These are phyloP conservation scores for Neuroscelio doddi DNA, from an alignment of 2,888 invertebrate genomes.

Conservation along the genomic window DNA sequence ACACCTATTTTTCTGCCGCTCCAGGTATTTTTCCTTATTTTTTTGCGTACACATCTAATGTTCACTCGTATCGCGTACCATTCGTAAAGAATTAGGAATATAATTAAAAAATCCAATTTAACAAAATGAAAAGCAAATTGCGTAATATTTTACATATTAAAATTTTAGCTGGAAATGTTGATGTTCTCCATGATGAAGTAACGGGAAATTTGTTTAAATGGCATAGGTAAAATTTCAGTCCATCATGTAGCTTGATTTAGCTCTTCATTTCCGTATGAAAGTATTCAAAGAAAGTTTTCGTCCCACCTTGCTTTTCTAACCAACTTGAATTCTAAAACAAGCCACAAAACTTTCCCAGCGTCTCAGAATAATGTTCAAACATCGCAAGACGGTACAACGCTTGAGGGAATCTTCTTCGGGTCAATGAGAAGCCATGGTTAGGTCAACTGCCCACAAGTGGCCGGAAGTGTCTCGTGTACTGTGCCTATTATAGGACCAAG, in stretches of 20 bases:
- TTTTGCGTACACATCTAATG: too few relatives aligned
- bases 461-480: conserved; percentile 40
- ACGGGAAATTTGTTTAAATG: neutral
- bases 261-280: conserved; percentile 17
- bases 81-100: too few relatives aligned
- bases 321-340: conserved; percentile 49
- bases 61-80: too few relatives aligned
- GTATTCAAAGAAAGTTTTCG: conserved; percentile 17
- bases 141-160: too few relatives aligned
- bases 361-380: conserved; percentile 43
- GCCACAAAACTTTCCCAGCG: conserved; percentile 47
- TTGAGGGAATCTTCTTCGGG: conserved; percentile 48
- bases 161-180: too few relatives aligned
- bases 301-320: neutral
- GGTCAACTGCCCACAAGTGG: conserved; percentile 62
- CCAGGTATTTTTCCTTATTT: too few relatives aligned
- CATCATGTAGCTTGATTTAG: conserved; percentile 19
- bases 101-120: too few relatives aligned
- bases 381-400: conserved; percentile 32
- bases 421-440: conserved; percentile 55
- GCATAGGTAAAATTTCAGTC: neutral
- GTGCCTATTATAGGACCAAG: conserved; percentile 50
- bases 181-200: neutral
- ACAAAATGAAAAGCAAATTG: too few relatives aligned
- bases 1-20: too few relatives aligned